Evolutionary conservation across 2,888 invertebrate species (phyloP), one percentile per base, ranked within the genome.

Genomic region (Nephrotoma flavescens): DNA sequence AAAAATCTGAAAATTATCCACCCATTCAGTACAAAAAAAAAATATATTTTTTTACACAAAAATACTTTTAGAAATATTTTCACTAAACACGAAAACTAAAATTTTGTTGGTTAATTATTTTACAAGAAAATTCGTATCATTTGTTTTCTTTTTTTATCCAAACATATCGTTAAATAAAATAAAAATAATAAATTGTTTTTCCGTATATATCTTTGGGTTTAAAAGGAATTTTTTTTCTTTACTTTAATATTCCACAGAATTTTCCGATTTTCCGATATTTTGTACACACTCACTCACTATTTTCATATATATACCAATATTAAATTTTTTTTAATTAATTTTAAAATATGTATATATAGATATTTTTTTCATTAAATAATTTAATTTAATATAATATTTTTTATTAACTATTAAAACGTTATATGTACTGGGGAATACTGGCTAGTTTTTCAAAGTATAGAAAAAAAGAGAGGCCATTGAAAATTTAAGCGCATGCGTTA

Each of bases 361-460:
- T 71, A 71, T 71, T 11, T 19, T 84, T 42, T 84, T 84, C n/a
- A 71, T 84, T 41, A 84, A 84, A 84, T 83, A 84, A 42, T 42
- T 42, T 42, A 42, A 71, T 42, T 84, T 42, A 84, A 42, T 84
- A 15, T 85, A 85, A 85, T n/a, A 19, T 85, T 85, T 85, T 44
- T 45, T 85, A 42, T 41, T 84, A 84, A 85, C 85, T 85, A 85
- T 85, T 85, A 44, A 44, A 85, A 85, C 85, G 85, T 85, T 85
- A 84, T 85, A 44, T 85, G 85, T 85, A 85, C 85, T 85, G 42
- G 85, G 85, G 85, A 85, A 85, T 85, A 85, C 85, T 85, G 85
- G 85, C 85, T 85, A 85, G 85, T 85, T 85, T 85, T 84, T 84
- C n/a, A 84, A 84, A 84, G 84, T 84, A 42, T 84, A 42, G 42